phyloP scores from a whole-genome alignment of 2,113 vertebrate species.

The Felis catus region DNA sequence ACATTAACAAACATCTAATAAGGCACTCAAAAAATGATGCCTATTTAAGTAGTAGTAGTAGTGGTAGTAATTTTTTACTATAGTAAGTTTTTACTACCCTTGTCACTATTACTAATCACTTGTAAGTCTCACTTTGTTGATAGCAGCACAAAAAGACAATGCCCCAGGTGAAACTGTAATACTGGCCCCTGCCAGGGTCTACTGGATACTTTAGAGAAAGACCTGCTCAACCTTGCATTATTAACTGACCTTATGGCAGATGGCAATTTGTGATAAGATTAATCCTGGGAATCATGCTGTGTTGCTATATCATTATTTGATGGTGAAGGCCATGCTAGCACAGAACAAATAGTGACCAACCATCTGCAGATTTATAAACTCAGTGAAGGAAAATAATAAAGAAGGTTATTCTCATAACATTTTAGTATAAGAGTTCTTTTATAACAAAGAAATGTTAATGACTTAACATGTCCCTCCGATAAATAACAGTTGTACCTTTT shows the following conservation, averaged over 20 bases:
- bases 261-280: conserved; percentile 10
- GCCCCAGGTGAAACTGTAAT: background rate
- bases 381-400: conserved; percentile 54
- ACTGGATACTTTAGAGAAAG: background rate
- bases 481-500: background rate
- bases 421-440: background rate
- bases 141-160: background rate
- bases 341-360: conserved; percentile 13
- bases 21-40: background rate
- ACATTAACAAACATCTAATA: background rate
- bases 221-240: background rate
- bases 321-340: rapidly evolving
- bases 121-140: background rate
- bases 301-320: background rate
- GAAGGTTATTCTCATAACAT: background rate
- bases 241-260: conserved; percentile 10
- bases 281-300: background rate
- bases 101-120: background rate
- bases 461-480: background rate
- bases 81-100: background rate
- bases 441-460: background rate
- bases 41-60: background rate
- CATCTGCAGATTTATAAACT: conserved; percentile 33
- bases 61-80: background rate
- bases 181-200: background rate